phyloP scores from a whole-genome alignment of 2,797 vertebrate genomes.

The Gallinago solitaria region DNA sequence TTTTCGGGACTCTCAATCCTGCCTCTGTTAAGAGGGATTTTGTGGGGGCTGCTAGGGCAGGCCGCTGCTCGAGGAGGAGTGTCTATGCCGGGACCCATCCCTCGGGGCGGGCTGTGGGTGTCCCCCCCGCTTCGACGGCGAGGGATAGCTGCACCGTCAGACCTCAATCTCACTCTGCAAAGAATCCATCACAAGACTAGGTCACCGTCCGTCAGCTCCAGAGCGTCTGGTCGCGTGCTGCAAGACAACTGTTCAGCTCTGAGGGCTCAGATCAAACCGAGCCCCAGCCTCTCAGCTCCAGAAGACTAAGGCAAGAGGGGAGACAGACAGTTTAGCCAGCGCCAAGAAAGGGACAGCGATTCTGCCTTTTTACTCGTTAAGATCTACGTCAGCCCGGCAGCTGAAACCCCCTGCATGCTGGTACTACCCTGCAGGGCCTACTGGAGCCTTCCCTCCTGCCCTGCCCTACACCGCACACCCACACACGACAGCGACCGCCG shows the following conservation, averaged over 20 bases:
- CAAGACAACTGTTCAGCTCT: neutral
- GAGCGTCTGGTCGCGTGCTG: neutral
- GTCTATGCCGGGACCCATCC: slow-evolving; percentile 81
- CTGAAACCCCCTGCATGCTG: neutral
- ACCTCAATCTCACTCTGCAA: slow-evolving; percentile 87
- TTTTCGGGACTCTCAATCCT: slow-evolving; percentile 90
- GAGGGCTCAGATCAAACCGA: neutral
- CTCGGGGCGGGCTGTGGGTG: slow-evolving; percentile 87
- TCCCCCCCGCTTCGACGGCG: slow-evolving; percentile 86
- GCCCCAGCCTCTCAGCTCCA: neutral
- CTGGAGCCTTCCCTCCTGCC: neutral
- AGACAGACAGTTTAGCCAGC: neutral
- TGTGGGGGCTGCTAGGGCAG: slow-evolving; percentile 93
- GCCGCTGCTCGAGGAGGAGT: slow-evolving; percentile 88
- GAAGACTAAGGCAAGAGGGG: neutral
- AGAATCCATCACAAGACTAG: slow-evolving; percentile 25
- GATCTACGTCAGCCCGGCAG: neutral
- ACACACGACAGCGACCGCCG: neutral
- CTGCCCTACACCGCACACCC: neutral
- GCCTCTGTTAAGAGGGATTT: slow-evolving; percentile 83
- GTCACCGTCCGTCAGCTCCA: neutral
- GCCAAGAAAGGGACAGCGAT: neutral
- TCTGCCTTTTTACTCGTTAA: neutral
- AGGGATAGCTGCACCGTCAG: slow-evolving; percentile 88
- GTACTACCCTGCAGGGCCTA: neutral